These are phyloP conservation scores for Stenotaenia linearis DNA, from an alignment of 2,888 invertebrate species.

Conservation along the genomic window DNA sequence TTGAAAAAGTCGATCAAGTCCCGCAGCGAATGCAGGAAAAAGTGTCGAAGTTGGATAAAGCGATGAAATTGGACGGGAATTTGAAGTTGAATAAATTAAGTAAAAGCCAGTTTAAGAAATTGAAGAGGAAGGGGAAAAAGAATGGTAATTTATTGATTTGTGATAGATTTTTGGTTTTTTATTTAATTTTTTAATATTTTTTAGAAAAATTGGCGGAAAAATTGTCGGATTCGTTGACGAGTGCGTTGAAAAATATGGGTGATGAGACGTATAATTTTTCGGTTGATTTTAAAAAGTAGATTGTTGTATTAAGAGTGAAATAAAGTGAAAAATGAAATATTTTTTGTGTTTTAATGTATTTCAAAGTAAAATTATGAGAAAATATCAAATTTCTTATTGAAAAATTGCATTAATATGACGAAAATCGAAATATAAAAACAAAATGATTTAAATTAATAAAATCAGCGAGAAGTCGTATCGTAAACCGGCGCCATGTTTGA, in stretches of 20 bases:
- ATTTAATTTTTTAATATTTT: not conserved
- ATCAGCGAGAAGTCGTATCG: too few relatives aligned
- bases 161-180: not conserved
- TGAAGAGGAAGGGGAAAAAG: not conserved
- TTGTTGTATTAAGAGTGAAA: too few relatives aligned
- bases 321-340: too few relatives aligned
- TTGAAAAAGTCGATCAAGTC: not conserved
- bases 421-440: too few relatives aligned
- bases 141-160: not conserved
- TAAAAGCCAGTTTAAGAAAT: not conserved
- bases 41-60: not conserved
- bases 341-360: too few relatives aligned
- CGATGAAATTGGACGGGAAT: not conserved
- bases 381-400: too few relatives aligned
- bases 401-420: too few relatives aligned
- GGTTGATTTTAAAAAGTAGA: not conserved
- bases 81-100: not conserved
- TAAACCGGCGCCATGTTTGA: too few relatives aligned
- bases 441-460: too few relatives aligned
- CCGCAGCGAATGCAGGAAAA: not conserved
- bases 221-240: not conserved
- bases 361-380: too few relatives aligned
- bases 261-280: not conserved
- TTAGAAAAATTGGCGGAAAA: not conserved
- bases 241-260: not conserved